Base-by-base conservation (phyloP, 2,113 vertebrate species). In the Typhlomys cinereus region DNA sequence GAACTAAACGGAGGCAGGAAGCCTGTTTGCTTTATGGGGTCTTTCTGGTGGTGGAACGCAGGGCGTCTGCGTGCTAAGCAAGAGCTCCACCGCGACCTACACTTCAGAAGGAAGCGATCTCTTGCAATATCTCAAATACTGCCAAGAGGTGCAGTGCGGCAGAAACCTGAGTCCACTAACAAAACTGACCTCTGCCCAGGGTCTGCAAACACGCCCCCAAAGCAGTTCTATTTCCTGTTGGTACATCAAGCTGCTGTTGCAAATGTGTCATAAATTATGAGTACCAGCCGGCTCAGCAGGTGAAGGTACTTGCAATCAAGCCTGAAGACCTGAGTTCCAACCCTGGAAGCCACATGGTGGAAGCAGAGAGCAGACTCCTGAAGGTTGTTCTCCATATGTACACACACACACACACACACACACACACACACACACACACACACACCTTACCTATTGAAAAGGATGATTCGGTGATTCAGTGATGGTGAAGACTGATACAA, bases 171-270 rank as follows among this genome's bases (percentile, higher is more conserved):
- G 18, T 34, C 23, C n/a, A 18, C 29, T 59, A 54, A 79, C 9
- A 29, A 74, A 44, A 69, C 59, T 3, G 29, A 29, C 39, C 23
- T n/a, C 70, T 17, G n/a, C 46, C 25, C n/a, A 3, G 48, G 5
- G 36, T n/a, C 70, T 25, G 52, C 34, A 61, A 76, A 62, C 21
- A 21, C 0, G 5, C 23, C 6, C 23, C 9, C 18, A 13, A 1
- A n/a, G 34, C 2, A 11, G 2, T 14, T 21, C 23, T 31, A 2
- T 7, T 78, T 27, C 36, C 20, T 4, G 50, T 1, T 21, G 13
- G 44, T 34, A 39, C 59, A 27, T 11, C 44, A 39, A 39, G 39
- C 20, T 46, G 52, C 75, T 14, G 14, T 59, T 57, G 57, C n/a
- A 73, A 61, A 87, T 0, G 1, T n/a, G 66, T n/a, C n/a, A n/a